Base-by-base conservation (phyloP, 2,888 invertebrate species). In the Coleophora deauratella region DNA sequence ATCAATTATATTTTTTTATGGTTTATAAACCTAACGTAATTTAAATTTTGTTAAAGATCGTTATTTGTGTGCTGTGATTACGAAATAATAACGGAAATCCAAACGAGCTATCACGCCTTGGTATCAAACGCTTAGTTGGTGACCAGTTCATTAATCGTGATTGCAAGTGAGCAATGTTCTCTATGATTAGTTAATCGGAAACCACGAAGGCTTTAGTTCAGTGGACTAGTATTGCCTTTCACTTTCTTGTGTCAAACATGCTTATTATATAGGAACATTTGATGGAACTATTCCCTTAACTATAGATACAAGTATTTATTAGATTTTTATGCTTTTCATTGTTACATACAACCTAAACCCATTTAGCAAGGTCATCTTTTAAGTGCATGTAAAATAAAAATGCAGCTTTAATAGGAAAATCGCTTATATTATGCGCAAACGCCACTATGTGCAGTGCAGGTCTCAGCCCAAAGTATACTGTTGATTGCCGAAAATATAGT, bases 171-270 rank as follows among this genome's bases (percentile, higher is more conserved):
- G 36, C 21, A 15, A 31, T 31, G 3, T 31, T 31, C 21, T 14
- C 14, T 8, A 8, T 40, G 13, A 40, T 40, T 41, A 37, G 33
- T 37, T 9, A 14, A 33, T 40, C 40, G 42, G 45, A 45, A 35
- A 42, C 34, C 10, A 14, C 28, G 21, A 3, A 21, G 21, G 21
- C 21, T 21, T 6, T 21, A 21, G 21, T 21, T 21, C 3, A 6
- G 6, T 6, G 21, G 21, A 21, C 21, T 21, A 21, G 31, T 4
- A 4, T 11, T 31, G 39, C 43, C 46, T 43, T 46, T 46, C 46
- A 46, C 46, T 46, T 46, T 46, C 46, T 34, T 43, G 27, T 35
- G 37, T 45, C 41, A 38, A 43, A 43, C 46, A 36, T 38, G 46
- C 41, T 43, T 38, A 42, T 28, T 38, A 38, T 34, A 36, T 40